Conservation (phyloP, 2,888 invertebrate genomes). For the Andrena trimmerana region DNA sequence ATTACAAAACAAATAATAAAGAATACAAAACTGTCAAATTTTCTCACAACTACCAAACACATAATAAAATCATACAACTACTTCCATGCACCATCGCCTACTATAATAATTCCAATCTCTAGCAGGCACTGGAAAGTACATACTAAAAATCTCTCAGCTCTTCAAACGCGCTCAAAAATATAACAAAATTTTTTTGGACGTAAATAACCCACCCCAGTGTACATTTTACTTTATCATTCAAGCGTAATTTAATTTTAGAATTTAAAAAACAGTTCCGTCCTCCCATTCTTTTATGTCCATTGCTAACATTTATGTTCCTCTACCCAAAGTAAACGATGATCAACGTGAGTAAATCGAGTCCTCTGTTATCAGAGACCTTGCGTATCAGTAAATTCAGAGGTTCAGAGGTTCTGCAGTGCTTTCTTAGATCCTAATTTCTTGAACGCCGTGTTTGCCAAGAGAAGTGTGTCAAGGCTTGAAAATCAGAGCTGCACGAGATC, state of each 20-base stretch:
- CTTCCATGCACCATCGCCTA: too few relatives aligned
- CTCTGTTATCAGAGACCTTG: neutral
- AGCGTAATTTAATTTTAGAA: neutral
- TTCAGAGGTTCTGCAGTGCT: neutral
- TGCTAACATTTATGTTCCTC: neutral
- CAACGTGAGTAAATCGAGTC: neutral
- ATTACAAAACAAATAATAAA: too few relatives aligned
- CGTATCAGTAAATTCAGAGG: neutral
- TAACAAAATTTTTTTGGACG: too few relatives aligned
- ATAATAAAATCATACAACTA: too few relatives aligned
- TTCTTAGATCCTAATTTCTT: constrained; percentile 31
- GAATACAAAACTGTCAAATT: too few relatives aligned
- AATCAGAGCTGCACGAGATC: constrained; percentile 2
- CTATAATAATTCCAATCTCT: too few relatives aligned
- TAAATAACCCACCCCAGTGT: too few relatives aligned
- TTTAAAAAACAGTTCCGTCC: neutral
- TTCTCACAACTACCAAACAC: too few relatives aligned
- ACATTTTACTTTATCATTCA: neutral
- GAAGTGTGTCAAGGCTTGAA: constrained; percentile 23
- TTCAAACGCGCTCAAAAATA: too few relatives aligned
- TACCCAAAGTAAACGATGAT: neutral
- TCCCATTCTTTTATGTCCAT: neutral
- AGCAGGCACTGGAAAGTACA: too few relatives aligned
- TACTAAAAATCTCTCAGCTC: too few relatives aligned
- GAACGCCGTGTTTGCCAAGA: neutral